Conservation (phyloP, 2,797 vertebrate species). For the Chelonia mydas region DNA sequence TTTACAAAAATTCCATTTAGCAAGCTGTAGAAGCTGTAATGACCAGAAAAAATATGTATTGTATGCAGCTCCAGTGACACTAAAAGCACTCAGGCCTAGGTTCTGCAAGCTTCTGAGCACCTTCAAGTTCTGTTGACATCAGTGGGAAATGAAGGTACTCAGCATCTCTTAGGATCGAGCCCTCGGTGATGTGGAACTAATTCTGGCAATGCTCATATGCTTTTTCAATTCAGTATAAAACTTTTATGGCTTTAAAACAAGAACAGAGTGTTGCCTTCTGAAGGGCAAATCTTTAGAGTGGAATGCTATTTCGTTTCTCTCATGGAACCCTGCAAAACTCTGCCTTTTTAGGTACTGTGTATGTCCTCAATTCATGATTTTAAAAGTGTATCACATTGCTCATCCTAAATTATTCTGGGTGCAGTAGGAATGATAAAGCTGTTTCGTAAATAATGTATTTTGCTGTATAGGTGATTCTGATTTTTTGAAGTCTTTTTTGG, state of each 20-base stretch:
- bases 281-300: background rate
- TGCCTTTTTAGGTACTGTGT: background rate
- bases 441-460: background rate
- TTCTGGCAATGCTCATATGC: background rate
- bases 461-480: constrained; percentile 81
- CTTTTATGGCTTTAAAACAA: background rate
- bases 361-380: background rate
- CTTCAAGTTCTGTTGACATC: background rate
- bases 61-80: background rate
- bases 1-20: background rate
- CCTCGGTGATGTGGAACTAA: background rate
- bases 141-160: background rate
- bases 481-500: constrained; percentile 89
- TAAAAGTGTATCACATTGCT: rapidly evolving
- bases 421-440: background rate
- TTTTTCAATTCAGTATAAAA: background rate
- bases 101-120: background rate
- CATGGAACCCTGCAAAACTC: background rate
- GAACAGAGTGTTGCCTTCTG: background rate
- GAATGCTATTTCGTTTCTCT: background rate
- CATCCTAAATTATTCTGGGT: background rate
- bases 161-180: background rate
- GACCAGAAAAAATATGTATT: background rate
- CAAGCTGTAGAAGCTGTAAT: background rate
- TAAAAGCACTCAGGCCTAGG: background rate